Base-by-base conservation (phyloP, 2,797 vertebrate species). In the Sebastes cheni region DNA sequence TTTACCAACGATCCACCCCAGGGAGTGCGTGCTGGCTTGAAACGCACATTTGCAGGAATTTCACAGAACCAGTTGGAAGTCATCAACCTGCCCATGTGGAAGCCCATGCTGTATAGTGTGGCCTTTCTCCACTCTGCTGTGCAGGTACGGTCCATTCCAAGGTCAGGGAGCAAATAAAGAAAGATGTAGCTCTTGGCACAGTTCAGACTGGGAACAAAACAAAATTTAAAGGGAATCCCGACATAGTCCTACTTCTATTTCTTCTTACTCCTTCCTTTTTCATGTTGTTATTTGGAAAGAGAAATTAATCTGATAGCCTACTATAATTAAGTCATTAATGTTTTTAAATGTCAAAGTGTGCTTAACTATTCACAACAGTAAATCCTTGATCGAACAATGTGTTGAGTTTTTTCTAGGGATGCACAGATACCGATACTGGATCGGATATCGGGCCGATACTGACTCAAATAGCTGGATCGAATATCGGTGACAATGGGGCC, bases 1-100 rank as follows among this genome's bases (percentile, higher is more conserved):
- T 97, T 97, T 86, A 97, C 97, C 75, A 97, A 97, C 30, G 96
- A 97, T 79, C 96, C 96, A 13, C 97, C 97, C 2, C 96, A 97
- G 72, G 97, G 97, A 22, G 90, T 97, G 3, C 94, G 95, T 1
- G 96, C 96, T 0, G 96, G 96, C 67, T 80, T 97, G 87, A 96
- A 96, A 92, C 93, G 96, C 89, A 97, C 96, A 0, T 97, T 97
- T 91, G 93, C 94, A 1, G 92, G 94, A 67, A 97, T 97, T 83
- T 96, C 95, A 83, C 96, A 96, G 86, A 93, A 96, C 79, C 92
- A 96, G 46, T 75, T 97, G 89, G 96, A 97, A 14, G 72, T 94
- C 84, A 96, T 92, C 77, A 94, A 95, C 78, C 74, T 96, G 72
- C 95, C 96, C 72, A 91, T 91, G 90, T 97, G 96, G 97, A 97